A percentile compares a stretch with the other conserved stretches of the same genome.
Conservation (phyloP, 1,140 invertebrate genomes). For the Lucilia sericata region DNA sequence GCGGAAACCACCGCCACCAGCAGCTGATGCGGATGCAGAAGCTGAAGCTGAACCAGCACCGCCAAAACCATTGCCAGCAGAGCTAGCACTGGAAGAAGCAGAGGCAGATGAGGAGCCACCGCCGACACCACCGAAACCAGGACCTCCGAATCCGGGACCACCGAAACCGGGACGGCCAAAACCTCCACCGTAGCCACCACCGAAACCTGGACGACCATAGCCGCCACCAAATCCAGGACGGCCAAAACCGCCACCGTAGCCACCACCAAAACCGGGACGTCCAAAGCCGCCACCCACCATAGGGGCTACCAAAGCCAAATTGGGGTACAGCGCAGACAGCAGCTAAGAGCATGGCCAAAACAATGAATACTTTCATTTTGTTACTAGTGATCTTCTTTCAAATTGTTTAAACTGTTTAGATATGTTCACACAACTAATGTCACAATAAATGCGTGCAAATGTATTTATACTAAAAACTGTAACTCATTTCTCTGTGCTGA, state of each 20-base stretch:
- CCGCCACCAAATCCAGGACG: constrained; percentile 23
- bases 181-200: constrained; percentile 1
- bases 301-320: constrained; percentile 41
- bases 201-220: constrained; percentile 30
- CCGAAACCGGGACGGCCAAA: constrained; percentile 35
- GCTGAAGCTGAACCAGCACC: constrained; percentile 33
- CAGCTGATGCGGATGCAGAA: constrained; percentile 30
- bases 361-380: constrained; percentile 58
- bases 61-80: constrained; percentile 10
- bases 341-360: constrained; percentile 47
- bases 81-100: background rate
- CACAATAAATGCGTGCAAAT: constrained; percentile 42
- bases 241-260: constrained; percentile 36
- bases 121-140: constrained; percentile 34
- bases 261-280: constrained; percentile 28
- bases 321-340: constrained; percentile 46
- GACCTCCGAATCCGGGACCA: background rate
- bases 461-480: constrained; percentile 52
- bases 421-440: constrained; percentile 53
- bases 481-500: no score
- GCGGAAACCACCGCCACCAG: constrained; percentile 8
- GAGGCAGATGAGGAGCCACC: constrained; percentile 25
- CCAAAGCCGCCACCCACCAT: constrained; percentile 36
- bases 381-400: background rate
- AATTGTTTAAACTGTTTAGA: background rate